Evolutionary conservation across 2,113 vertebrate genomes (phyloP), one percentile per base, ranked within the genome.

Genomic region (Sinocyclocheilus anshuiensis): DNA sequence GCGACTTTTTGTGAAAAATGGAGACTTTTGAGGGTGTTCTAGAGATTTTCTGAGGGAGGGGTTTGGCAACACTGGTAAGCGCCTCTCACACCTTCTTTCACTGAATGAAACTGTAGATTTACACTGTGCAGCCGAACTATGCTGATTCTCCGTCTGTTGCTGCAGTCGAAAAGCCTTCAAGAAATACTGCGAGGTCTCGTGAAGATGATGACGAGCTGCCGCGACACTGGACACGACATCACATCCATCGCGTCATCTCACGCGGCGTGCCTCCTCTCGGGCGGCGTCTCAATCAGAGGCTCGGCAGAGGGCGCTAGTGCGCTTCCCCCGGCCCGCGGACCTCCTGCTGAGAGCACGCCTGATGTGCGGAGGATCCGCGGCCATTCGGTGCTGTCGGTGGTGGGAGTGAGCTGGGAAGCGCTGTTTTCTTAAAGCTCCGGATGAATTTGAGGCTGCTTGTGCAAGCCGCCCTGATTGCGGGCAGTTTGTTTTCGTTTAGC

Each of bases 261-360:
- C 29, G 29, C 29, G 29, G 29, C 29, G 29, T 33, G 29, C 2
- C 29, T 33, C 29, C 29, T 29, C 29, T 33, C 29, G 29, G 29
- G 29, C 29, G 29, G 29, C 29, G 29, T 33, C 29, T 33, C 29
- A 33, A 33, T 33, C 42, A 42, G 42, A 42, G 42, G 42, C 42
- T 45, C 42, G 8, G 85, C 65, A 91, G 89, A 86, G 82, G 90
- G 90, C 50, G 63, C 75, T 87, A 84, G 86, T 50, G 10, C 9
- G 11, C 45, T 48, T 48, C 45, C 2, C 11, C 2, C 45, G 2
- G 45, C 45, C 45, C 45, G 2, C 11, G 4, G 39, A 78, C 87
- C 87, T 87, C 85, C 42, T 79, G 18, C n/a, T 45, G 65, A 61
- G 18, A 45, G 42, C 1, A 10, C 1, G 15, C 15, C 50, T 45